Conservation (phyloP, 1,140 invertebrate genomes). For the Euura saliciscinereae region DNA sequence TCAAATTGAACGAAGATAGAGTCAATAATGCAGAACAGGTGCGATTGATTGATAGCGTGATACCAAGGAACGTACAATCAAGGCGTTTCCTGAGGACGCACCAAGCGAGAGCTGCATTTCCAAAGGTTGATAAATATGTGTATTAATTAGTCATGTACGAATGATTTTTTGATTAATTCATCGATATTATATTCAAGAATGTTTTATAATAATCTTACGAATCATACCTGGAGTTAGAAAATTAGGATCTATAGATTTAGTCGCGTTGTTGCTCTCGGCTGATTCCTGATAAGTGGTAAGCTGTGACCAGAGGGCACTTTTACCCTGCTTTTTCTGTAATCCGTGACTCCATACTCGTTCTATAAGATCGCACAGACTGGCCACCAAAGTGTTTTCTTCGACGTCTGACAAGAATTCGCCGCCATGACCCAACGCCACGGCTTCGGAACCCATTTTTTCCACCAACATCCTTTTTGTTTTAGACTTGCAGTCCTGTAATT, state of each 20-base stretch:
- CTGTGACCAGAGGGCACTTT: conserved; percentile 95
- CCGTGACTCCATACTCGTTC: conserved; percentile 99
- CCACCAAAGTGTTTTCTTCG: conserved; percentile 98
- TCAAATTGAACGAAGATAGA: not conserved
- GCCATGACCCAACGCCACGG: conserved; percentile 80
- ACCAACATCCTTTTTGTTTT: conserved; percentile 98
- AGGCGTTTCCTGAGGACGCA: conserved; percentile 86
- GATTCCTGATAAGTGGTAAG: conserved; percentile 87
- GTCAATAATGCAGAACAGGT: not conserved
- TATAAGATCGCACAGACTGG: conserved; percentile 94
- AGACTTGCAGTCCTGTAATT: conserved; percentile 79
- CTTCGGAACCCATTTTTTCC: conserved; percentile 97
- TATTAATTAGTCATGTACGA: not conserved
- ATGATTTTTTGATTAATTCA: too few species aligned
- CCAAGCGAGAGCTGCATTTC: conserved; percentile 83
- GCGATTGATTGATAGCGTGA: conserved; percentile 5
- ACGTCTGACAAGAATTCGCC: conserved; percentile 65
- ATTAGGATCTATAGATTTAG: conserved; percentile 80
- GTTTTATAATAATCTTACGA: not conserved
- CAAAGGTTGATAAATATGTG: conserved; percentile 28
- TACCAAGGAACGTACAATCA: conserved; percentile 76
- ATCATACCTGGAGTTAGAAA: conserved; percentile 81
- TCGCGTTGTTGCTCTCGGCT: conserved; percentile 77
- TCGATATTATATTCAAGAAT: too few species aligned
- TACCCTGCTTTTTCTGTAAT: conserved; percentile 92